These are phyloP conservation scores for Tetranychus truncatus DNA, from an alignment of 2,888 invertebrate genomes.

Conservation along the genomic window DNA sequence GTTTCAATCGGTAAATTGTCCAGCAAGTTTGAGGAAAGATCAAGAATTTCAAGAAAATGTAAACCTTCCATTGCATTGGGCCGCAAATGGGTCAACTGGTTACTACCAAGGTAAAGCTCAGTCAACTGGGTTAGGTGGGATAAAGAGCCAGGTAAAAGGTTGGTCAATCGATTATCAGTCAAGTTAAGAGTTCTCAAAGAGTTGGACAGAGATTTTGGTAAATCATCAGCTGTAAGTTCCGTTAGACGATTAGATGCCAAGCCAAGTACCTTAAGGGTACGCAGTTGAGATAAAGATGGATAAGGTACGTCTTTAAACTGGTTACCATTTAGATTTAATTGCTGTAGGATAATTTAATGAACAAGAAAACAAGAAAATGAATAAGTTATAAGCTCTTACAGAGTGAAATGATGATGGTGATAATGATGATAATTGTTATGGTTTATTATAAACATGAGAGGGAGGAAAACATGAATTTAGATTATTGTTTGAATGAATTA, in stretches of 20 bases:
- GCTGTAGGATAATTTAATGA: constrained; percentile 37
- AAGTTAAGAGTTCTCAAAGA: constrained; percentile 52
- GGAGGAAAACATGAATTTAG: background rate
- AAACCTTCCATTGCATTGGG: constrained; percentile 18
- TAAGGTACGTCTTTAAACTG: constrained; percentile 55
- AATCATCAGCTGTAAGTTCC: constrained; percentile 33
- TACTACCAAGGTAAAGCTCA: constrained; percentile 40
- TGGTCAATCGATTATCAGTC: constrained; percentile 54
- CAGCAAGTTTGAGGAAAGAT: constrained; percentile 50
- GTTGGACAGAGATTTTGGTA: constrained; percentile 44
- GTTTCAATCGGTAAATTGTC: constrained; percentile 57
- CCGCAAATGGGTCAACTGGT: constrained; percentile 42
- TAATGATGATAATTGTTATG: background rate
- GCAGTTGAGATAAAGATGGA: constrained; percentile 54
- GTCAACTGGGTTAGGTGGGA: constrained; percentile 42
- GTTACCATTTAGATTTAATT: constrained; percentile 60
- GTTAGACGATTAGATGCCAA: background rate
- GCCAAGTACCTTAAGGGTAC: background rate
- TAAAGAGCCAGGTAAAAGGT: constrained; percentile 57
- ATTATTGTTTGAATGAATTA: no score
- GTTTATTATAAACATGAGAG: background rate
- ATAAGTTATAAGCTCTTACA: background rate
- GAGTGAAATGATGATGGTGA: background rate
- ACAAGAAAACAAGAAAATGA: background rate
- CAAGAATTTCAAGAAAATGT: constrained; percentile 21